These are phyloP conservation scores for Drosophila asahinai DNA, from an alignment of 1,140 invertebrate genomes.

Conservation along the genomic window DNA sequence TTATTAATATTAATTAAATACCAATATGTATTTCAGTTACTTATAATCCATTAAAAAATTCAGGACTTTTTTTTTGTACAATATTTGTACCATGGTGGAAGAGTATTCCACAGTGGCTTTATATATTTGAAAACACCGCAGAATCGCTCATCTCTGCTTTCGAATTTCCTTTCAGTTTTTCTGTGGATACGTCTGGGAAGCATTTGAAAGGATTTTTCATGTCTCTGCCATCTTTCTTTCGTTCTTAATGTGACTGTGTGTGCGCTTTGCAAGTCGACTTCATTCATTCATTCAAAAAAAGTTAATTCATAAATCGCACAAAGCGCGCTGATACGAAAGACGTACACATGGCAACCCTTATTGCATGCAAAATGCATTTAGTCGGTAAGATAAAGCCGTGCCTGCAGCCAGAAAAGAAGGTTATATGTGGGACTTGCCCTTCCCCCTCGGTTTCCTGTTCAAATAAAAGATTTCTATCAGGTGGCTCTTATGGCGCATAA, in stretches of 20 bases:
- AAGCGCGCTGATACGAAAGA: slow-evolving; percentile 78
- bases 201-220: slow-evolving; percentile 78
- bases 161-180: slow-evolving; percentile 43
- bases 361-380: slow-evolving; percentile 74
- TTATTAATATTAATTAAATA: not conserved
- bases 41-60: too few species aligned
- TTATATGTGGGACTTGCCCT: slow-evolving; percentile 1
- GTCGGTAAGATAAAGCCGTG: slow-evolving; percentile 66
- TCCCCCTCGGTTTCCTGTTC: slow-evolving; percentile 21
- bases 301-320: slow-evolving; percentile 83
- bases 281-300: slow-evolving; percentile 71
- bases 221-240: slow-evolving; percentile 33
- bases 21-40: not conserved
- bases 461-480: slow-evolving; percentile 83
- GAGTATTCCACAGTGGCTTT: slow-evolving; percentile 13
- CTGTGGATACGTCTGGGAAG: slow-evolving; percentile 68
- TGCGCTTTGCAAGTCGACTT: slow-evolving; percentile 70
- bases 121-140: slow-evolving; percentile 54
- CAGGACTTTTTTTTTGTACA: too few species aligned
- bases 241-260: slow-evolving; percentile 19
- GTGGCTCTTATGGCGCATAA: slow-evolving; percentile 80
- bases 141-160: slow-evolving; percentile 37
- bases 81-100: not conserved
- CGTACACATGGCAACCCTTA: slow-evolving; percentile 48
- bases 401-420: slow-evolving; percentile 43